Evolutionary conservation across 2,797 vertebrate genomes (phyloP).

Genomic region (Neopelma chrysocephalum): DNA sequence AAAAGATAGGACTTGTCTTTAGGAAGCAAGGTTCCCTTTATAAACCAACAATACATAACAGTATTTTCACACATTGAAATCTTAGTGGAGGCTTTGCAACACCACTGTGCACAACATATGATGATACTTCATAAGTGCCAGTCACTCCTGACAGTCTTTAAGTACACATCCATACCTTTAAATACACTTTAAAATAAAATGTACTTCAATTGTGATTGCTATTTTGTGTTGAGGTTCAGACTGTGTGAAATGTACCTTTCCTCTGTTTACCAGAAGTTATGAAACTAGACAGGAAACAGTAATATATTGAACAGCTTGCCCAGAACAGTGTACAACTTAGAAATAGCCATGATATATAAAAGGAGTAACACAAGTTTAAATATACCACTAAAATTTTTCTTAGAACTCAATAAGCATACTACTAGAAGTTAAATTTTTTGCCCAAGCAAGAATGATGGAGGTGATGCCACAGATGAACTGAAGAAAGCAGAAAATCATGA

Average conservation of each 20-base stretch:
- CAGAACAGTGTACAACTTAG: neutral
- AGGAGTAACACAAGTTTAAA: neutral
- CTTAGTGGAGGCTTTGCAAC: neutral
- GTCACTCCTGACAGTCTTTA: neutral
- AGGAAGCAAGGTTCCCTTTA: neutral
- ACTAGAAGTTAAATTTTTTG: neutral
- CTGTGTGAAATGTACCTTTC: neutral
- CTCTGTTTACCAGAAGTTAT: neutral
- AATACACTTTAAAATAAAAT: neutral
- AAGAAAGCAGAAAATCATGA: neutral
- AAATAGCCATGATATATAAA: neutral
- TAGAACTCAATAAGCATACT: neutral
- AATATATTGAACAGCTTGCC: neutral
- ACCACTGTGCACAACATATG: no score
- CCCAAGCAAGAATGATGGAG: neutral
- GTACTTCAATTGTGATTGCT: neutral
- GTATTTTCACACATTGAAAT: neutral
- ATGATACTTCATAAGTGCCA: neutral
- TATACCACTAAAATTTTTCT: neutral
- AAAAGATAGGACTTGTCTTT: neutral
- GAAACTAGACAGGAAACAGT: neutral
- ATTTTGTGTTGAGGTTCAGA: neutral
- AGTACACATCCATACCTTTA: neutral
- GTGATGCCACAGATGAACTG: neutral
- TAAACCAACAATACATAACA: neutral